Evolutionary conservation across 1,140 invertebrate species (phyloP).

Genomic region (Protaetia brevitarsis): DNA sequence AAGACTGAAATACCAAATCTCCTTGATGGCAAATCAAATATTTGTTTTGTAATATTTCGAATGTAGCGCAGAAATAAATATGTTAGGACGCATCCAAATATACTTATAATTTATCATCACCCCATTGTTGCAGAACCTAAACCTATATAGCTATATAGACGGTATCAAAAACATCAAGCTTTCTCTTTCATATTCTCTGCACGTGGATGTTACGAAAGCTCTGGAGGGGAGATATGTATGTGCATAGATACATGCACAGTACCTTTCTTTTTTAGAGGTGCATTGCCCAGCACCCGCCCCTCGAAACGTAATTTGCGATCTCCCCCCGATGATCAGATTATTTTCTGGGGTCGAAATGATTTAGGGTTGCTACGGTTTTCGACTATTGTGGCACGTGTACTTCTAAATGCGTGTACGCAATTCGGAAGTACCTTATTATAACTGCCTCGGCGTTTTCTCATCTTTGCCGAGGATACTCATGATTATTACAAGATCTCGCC

Average conservation of each 20-base stretch:
- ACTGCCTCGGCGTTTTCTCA: neutral
- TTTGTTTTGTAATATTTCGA: too few species aligned
- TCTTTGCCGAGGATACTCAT: neutral
- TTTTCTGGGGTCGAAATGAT: constrained; percentile 12
- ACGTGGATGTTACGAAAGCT: too few species aligned
- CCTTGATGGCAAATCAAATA: too few species aligned
- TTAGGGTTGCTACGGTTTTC: constrained; percentile 15
- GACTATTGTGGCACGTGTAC: constrained; percentile 3
- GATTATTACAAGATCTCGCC: neutral
- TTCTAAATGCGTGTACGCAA: constrained; percentile 10
- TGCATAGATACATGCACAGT: neutral
- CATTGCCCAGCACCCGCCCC: neutral
- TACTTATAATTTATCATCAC: too few species aligned
- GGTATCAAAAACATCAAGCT: too few species aligned
- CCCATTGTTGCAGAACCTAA: too few species aligned
- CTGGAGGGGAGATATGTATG: too few species aligned
- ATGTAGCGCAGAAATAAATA: too few species aligned
- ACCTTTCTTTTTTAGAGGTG: constrained; percentile 9
- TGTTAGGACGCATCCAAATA: too few species aligned
- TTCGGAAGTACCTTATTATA: constrained; percentile 13
- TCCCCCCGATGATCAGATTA: constrained; percentile 15
- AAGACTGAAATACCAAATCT: too few species aligned
- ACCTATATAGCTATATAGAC: too few species aligned
- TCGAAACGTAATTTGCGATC: constrained; percentile 13
- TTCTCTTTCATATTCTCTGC: too few species aligned